These are phyloP conservation scores for Champsocephalus gunnari DNA, from an alignment of 2,797 vertebrate species.

Conservation along the genomic window DNA sequence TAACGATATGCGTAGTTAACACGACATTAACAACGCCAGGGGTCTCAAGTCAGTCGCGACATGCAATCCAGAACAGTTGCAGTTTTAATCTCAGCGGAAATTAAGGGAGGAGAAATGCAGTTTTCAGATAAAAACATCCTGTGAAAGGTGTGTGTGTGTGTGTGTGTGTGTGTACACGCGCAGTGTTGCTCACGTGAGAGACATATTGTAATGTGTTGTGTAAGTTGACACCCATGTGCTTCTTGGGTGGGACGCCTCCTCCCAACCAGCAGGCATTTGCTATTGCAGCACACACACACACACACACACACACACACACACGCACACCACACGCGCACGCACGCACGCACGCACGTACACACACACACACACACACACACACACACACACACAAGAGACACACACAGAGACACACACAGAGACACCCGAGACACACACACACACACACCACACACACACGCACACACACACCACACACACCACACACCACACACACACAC, in stretches of 20 bases:
- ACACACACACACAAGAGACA: not conserved
- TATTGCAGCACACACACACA: conserved; percentile 46
- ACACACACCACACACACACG: conserved; percentile 34
- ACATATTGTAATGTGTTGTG: conserved; percentile 61
- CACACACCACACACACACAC: conserved; percentile 37
- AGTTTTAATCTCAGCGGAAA: not conserved
- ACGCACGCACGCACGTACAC: no score
- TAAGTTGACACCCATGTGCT: conserved; percentile 60
- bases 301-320: conserved; percentile 28
- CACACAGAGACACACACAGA: no score
- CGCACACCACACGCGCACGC: no score
- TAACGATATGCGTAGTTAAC: not conserved
- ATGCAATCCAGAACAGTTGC: no score
- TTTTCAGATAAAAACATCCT: conserved; percentile 54
- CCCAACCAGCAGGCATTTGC: conserved; percentile 34
- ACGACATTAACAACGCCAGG: not conserved
- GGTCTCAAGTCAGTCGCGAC: not conserved
- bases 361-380: no score
- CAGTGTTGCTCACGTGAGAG: conserved; percentile 38
- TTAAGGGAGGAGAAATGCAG: conserved; percentile 19
- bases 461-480: no score
- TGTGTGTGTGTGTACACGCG: conserved; percentile 5
- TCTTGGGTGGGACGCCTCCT: conserved; percentile 58
- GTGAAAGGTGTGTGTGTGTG: conserved; percentile 1
- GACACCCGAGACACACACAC: conserved; percentile 2